Conservation (phyloP, 2,113 vertebrate species). For the Mus pahari region DNA sequence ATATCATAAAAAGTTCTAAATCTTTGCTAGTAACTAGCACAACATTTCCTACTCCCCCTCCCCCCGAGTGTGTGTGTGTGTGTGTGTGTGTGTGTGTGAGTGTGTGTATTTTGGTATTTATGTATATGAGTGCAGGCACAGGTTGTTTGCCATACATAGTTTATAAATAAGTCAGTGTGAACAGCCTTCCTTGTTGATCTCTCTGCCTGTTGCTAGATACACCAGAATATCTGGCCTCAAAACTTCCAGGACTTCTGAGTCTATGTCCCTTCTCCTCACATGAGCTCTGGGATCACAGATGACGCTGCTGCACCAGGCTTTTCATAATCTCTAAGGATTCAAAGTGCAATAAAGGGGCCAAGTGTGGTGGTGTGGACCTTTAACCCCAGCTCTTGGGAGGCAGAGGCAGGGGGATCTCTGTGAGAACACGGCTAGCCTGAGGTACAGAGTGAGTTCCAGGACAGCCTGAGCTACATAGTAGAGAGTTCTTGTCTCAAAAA, state of each 20-base stretch:
- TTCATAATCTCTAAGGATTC: no score
- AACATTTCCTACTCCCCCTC: not conserved
- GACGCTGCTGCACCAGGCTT: no score
- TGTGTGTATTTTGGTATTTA: not conserved
- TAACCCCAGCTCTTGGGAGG: not conserved
- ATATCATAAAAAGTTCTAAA: not conserved
- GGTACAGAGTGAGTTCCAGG: not conserved
- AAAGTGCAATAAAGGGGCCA: not conserved
- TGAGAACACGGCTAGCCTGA: not conserved
- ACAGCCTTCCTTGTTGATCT: not conserved
- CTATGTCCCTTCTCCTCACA: not conserved
- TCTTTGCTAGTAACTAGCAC: not conserved
- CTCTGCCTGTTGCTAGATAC: not conserved
- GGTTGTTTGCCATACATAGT: not conserved
- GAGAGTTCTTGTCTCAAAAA: not conserved
- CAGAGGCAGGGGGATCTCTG: not conserved
- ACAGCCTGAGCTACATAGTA: not conserved
- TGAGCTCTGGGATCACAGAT: not conserved
- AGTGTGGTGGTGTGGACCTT: not conserved
- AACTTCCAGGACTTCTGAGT: not conserved
- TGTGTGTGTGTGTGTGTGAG: not conserved
- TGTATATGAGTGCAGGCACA: not conserved
- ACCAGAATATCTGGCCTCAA: not conserved
- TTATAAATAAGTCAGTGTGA: no score
- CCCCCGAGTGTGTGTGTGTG: not conserved